Percentiles rank a stretch among this genome's conserved stretches.
Conservation (phyloP, 2,888 invertebrate species). For the Ormyrus pomaceus region DNA sequence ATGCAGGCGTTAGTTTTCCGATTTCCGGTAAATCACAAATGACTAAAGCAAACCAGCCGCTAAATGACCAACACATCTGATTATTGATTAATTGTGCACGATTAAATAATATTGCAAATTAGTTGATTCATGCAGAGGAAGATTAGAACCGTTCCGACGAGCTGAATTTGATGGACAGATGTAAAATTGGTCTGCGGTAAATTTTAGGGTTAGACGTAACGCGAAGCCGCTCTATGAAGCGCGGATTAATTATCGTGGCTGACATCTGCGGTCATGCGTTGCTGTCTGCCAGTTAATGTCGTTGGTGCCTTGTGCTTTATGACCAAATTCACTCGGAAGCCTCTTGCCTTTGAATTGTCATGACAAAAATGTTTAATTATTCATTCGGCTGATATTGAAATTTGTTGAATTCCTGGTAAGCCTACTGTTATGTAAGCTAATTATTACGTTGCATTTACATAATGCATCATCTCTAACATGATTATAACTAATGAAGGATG, state of each 20-base stretch:
- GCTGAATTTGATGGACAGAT: slow-evolving; percentile 63
- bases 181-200: slow-evolving; percentile 69
- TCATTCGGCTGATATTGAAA: background rate
- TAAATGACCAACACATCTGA: background rate
- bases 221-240: slow-evolving; percentile 62
- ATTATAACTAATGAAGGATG: too few species aligned
- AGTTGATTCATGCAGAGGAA: background rate
- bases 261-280: slow-evolving; percentile 65
- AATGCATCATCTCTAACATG: too few species aligned
- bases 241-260: slow-evolving; percentile 67
- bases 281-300: slow-evolving; percentile 53
- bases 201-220: slow-evolving; percentile 64
- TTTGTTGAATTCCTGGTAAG: too few species aligned
- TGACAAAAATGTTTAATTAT: background rate
- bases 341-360: background rate
- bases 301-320: slow-evolving; percentile 14
- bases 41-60: too few species aligned
- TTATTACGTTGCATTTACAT: too few species aligned
- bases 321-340: background rate
- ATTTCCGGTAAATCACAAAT: too few species aligned
- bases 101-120: slow-evolving; percentile 11
- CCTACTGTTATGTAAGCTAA: too few species aligned
- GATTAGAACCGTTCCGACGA: slow-evolving; percentile 21
- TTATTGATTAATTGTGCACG: background rate
- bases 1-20: too few species aligned